phyloP scores from a whole-genome alignment of 2,888 invertebrate species.

The Agonum fuliginosum region DNA sequence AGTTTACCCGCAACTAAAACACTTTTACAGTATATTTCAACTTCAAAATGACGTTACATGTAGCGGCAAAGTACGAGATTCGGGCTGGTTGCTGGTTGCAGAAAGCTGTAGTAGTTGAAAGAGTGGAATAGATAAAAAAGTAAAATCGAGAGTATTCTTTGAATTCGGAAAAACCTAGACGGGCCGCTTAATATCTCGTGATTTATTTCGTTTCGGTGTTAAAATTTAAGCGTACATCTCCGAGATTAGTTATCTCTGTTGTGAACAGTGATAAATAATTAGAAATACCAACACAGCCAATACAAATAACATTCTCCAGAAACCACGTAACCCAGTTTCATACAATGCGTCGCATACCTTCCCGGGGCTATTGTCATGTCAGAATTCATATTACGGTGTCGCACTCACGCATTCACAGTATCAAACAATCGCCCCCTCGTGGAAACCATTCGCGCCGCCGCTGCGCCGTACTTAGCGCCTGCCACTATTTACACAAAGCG shows the following conservation, averaged over 20 bases:
- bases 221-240: neutral
- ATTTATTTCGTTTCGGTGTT: too few relatives aligned
- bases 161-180: too few relatives aligned
- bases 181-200: too few relatives aligned
- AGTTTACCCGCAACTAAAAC: too few relatives aligned
- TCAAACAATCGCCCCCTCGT: slow-evolving; percentile 26
- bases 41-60: too few relatives aligned
- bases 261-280: slow-evolving; percentile 23
- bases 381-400: slow-evolving; percentile 30
- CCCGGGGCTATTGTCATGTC: slow-evolving; percentile 34
- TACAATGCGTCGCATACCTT: slow-evolving; percentile 37
- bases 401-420: slow-evolving; percentile 31
- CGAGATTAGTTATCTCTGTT: neutral
- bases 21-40: too few relatives aligned
- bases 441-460: slow-evolving; percentile 46
- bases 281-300: slow-evolving; percentile 34
- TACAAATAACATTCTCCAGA: slow-evolving; percentile 36
- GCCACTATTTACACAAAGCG: slow-evolving; percentile 68
- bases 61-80: too few relatives aligned
- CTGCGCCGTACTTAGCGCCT: slow-evolving; percentile 65
- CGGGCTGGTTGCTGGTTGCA: too few relatives aligned
- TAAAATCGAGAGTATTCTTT: too few relatives aligned
- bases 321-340: slow-evolving; percentile 35
- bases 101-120: too few relatives aligned
- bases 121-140: too few relatives aligned